Percentiles rank a stretch among this genome's conserved stretches.
Conservation (phyloP, 2,888 invertebrate genomes). For the Danaus chrysippus region DNA sequence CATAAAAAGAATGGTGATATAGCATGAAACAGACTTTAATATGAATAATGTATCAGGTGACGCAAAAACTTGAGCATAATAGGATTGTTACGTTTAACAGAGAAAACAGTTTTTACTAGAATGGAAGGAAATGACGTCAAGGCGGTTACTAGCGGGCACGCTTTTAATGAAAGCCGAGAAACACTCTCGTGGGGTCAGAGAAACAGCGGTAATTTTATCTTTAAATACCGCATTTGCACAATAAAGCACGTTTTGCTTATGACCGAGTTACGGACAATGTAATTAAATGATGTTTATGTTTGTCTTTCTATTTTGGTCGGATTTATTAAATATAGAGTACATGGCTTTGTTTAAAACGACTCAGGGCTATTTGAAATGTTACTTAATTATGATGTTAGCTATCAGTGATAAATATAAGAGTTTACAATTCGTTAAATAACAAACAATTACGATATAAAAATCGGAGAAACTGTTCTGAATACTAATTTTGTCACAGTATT, state of each 20-base stretch:
- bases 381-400: too few species aligned
- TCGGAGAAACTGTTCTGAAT: too few species aligned
- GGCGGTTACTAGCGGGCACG: constrained; percentile 32
- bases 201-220: constrained; percentile 13
- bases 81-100: constrained; percentile 24
- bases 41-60: background rate
- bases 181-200: constrained; percentile 32
- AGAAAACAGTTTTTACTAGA: constrained; percentile 25
- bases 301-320: background rate
- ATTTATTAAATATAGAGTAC: background rate
- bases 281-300: background rate
- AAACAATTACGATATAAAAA: too few species aligned
- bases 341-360: background rate
- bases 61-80: constrained; percentile 20
- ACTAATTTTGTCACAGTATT: too few species aligned
- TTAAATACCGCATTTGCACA: constrained; percentile 10
- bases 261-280: background rate
- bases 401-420: too few species aligned
- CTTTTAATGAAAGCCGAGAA: constrained; percentile 45
- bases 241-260: constrained; percentile 11
- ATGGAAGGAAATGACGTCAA: constrained; percentile 37
- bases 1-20: background rate
- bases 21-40: background rate
- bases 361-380: too few species aligned
- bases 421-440: too few species aligned